Evolutionary conservation across 53 echinoderm and acorn worm species (phyloP).

Genomic region (Actinopyga echinites): DNA sequence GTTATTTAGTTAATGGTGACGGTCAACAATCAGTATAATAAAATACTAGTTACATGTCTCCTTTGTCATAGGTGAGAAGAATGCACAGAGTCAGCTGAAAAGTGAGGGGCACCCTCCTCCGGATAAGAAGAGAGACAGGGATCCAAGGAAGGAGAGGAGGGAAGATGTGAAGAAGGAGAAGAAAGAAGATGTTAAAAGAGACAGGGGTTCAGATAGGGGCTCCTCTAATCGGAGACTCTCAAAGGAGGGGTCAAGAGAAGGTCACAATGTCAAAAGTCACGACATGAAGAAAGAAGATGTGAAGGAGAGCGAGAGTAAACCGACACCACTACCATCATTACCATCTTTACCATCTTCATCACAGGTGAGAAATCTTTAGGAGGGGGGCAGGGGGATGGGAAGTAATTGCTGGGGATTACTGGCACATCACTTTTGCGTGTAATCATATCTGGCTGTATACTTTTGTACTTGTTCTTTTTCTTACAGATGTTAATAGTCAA

Average conservation of each 20-base stretch:
- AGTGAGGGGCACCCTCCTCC: conserved; percentile 9
- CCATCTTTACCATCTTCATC: no score
- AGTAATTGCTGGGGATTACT: no score
- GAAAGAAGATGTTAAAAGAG: conserved; percentile 22
- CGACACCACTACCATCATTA: no score
- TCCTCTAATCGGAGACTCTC: conserved; percentile 39
- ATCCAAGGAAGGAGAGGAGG: conserved; percentile 36
- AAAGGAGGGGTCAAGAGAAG: conserved; percentile 39
- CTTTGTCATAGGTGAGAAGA: not conserved
- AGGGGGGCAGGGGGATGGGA: no score
- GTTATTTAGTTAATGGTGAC: no score
- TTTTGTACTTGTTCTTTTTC: no score
- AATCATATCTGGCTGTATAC: no score
- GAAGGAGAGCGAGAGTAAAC: not conserved
- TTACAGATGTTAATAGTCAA: no score
- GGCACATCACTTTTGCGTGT: no score
- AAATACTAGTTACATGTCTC: no score
- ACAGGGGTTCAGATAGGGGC: conserved; percentile 22
- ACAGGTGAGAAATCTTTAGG: no score
- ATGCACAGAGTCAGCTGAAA: not conserved
- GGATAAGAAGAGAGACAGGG: conserved; percentile 47
- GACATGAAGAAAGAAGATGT: not conserved
- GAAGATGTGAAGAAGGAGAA: conserved; percentile 29
- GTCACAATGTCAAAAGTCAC: not conserved
- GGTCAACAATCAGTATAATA: no score